These are phyloP conservation scores for Sylvietta virens DNA, from an alignment of 2,113 vertebrate genomes.

Conservation along the genomic window DNA sequence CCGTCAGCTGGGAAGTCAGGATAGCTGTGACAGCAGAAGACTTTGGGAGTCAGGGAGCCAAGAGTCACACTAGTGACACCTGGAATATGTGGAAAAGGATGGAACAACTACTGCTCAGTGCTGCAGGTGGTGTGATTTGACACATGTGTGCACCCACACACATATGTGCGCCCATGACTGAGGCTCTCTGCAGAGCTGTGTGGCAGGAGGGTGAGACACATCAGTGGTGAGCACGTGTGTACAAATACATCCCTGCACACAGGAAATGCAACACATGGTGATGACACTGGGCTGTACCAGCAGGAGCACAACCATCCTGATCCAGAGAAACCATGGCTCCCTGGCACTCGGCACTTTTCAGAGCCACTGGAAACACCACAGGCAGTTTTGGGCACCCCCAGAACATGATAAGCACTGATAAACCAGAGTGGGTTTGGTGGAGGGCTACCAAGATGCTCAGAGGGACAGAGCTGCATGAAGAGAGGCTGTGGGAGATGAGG, in stretches of 20 bases:
- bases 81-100: background rate
- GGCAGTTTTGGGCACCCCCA: background rate
- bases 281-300: background rate
- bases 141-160: rapidly evolving
- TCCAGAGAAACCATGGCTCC: rapidly evolving
- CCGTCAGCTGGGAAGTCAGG: background rate
- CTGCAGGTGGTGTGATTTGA: background rate
- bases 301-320: background rate
- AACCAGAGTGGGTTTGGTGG: background rate
- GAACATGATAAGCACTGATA: background rate
- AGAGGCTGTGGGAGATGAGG: background rate
- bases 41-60: background rate
- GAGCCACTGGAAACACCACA: background rate
- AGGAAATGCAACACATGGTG: background rate
- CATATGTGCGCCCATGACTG: rapidly evolving
- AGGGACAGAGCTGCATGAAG: background rate
- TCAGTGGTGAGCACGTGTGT: rapidly evolving
- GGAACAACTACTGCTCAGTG: background rate
- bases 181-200: background rate
- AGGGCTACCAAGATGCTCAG: background rate
- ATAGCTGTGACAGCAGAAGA: rapidly evolving
- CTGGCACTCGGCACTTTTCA: background rate
- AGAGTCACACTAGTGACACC: background rate
- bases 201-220: background rate
- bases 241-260: background rate